phyloP scores from a whole-genome alignment of 1,140 invertebrate genomes.

The Bombus terrestris region DNA sequence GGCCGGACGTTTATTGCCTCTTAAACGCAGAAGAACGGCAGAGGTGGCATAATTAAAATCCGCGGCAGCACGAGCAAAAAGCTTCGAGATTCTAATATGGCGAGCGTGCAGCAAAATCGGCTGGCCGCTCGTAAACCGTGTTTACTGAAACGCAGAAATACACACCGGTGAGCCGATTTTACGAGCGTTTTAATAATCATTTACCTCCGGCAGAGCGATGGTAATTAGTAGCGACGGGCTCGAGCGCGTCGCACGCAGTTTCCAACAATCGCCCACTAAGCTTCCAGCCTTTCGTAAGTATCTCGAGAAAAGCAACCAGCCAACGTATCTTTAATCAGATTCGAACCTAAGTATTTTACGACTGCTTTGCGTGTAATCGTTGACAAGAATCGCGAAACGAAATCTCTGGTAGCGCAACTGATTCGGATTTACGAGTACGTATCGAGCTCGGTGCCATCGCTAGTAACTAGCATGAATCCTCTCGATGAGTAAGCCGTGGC shows the following conservation, averaged over 20 bases:
- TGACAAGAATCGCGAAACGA: no score
- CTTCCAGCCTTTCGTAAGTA: no score
- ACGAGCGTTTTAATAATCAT: constrained; percentile 42
- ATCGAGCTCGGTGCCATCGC: background rate
- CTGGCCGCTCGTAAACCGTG: constrained; percentile 22
- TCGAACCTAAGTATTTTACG: no score
- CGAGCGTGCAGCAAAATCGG: background rate
- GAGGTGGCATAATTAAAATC: constrained; percentile 20
- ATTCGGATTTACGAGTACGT: no score
- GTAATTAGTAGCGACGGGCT: no score
- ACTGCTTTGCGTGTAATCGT: no score
- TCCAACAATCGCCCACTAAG: no score
- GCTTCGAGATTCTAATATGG: background rate
- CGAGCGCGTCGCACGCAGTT: no score
- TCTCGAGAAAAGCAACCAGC: no score
- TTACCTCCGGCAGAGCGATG: background rate
- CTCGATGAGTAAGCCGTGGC: background rate
- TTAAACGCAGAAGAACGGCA: background rate
- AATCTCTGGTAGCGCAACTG: no score
- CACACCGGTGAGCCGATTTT: constrained; percentile 8
- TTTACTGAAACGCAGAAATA: constrained; percentile 26
- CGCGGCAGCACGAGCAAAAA: background rate
- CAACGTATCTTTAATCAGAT: no score
- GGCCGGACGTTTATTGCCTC: constrained; percentile 11
- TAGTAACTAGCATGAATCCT: background rate